Percentiles rank a stretch among this genome's conserved stretches.
phyloP scores from a whole-genome alignment of 2,888 invertebrate genomes.

The Coecobrya sp. region DNA sequence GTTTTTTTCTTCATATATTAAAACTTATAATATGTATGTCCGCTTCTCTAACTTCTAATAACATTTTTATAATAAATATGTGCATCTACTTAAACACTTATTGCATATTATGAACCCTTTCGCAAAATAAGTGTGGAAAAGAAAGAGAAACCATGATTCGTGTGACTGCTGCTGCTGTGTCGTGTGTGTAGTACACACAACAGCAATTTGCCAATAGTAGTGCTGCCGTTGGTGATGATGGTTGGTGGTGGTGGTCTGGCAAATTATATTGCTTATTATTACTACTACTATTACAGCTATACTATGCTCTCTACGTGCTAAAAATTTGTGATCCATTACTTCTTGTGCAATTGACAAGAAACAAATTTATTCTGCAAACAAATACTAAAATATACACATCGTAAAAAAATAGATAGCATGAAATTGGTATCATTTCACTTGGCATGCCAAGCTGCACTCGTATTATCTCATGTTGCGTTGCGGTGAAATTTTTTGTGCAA shows the following conservation, averaged over 20 bases:
- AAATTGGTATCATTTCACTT: not conserved
- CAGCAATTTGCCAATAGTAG: conserved; percentile 16
- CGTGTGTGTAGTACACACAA: too few relatives aligned
- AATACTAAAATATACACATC: not conserved
- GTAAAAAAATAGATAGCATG: not conserved
- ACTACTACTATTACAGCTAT: too few relatives aligned
- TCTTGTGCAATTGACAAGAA: conserved; percentile 28
- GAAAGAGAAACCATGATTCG: not conserved
- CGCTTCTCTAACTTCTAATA: not conserved
- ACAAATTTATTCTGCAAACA: conserved; percentile 20
- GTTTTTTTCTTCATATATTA: too few relatives aligned
- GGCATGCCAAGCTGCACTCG: not conserved
- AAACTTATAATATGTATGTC: too few relatives aligned
- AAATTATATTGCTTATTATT: conserved; percentile 31
- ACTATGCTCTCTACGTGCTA: conserved; percentile 18
- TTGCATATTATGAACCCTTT: not conserved
- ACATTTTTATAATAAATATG: conserved; percentile 12
- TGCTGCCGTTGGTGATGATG: not conserved
- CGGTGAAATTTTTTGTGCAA: conserved; percentile 1
- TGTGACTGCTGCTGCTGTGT: not conserved
- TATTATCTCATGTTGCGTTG: not conserved
- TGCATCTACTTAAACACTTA: not conserved
- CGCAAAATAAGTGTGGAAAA: not conserved
- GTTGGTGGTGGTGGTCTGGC: conserved; percentile 24
- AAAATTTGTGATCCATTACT: conserved; percentile 24